Percentiles rank a stretch among this genome's conserved stretches.
These are phyloP conservation scores for Trypoxylus dichotomus DNA, from an alignment of 1,140 invertebrate species.

Conservation along the genomic window DNA sequence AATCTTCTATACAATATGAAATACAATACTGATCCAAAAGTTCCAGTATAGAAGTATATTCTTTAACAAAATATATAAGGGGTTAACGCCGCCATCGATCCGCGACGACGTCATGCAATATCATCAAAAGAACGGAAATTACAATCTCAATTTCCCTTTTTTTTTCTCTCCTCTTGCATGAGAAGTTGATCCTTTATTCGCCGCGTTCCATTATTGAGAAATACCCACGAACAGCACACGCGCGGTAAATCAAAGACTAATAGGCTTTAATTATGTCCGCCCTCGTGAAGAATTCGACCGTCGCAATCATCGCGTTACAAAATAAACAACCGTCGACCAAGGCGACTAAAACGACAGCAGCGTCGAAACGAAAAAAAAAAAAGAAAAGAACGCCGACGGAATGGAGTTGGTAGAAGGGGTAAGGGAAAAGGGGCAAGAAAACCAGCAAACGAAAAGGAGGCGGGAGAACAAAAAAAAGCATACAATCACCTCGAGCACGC, in stretches of 20 bases:
- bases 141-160: neutral
- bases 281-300: neutral
- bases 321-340: neutral
- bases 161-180: neutral
- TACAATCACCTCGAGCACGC: slow-evolving; percentile 1
- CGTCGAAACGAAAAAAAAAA: neutral
- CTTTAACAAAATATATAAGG: too few species aligned
- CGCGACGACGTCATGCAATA: neutral
- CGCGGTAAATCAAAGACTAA: neutral
- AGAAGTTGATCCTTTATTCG: neutral
- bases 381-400: too few species aligned
- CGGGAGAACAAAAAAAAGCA: neutral
- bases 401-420: neutral
- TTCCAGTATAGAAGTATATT: too few species aligned
- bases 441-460: neutral
- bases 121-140: neutral
- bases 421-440: neutral
- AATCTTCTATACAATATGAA: too few species aligned
- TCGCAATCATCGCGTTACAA: neutral
- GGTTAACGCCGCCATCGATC: neutral
- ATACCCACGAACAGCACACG: neutral
- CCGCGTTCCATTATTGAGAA: neutral
- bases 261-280: neutral
- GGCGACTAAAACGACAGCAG: neutral
- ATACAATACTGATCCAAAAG: too few species aligned